Base-by-base conservation (phyloP, 2,113 vertebrate genomes). In the Lasiurus borealis region DNA sequence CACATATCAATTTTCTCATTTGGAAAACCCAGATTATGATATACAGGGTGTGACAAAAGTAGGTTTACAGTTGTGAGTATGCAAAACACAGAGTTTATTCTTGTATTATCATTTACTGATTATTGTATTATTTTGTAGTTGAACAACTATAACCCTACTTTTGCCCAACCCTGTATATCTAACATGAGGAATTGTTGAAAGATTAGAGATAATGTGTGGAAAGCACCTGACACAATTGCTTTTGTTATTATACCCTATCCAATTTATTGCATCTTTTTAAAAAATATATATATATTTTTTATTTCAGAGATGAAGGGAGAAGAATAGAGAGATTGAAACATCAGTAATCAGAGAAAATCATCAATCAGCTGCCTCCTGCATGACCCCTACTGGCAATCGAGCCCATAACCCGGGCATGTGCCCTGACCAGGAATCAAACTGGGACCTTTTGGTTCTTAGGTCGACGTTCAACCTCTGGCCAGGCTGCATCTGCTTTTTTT, bases 1-100 rank as follows among this genome's bases (percentile, higher is more conserved):
- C 52, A 54, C 84, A 77, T 66, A 69, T 90, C 14, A 85, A 71
- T 92, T 91, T 92, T 66, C 29, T 95, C n/a, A 84, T 77, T 83
- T 75, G 54, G 57, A 94, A 90, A 82, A 72, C 89, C 11, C 8
- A 31, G 46, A 92, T 44, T 78, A 57, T 50, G 44, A 66, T 48
- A 29, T 76, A 31, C 44, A 76, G 15, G 27, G 27, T 76, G 14
- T 6, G 73, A 44, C 25, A 31, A 76, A 48, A 50, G 46, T 76
- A 48, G 27, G 44, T 76, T 76, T 76, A 76, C 8, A 48, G 44
- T 48, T 76, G 44, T 76, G 72, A 75, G 44, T 46, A 75, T 9
- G 25, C 16, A 27, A 48, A 75, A 73, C 72, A 59, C 23, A 59
- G 21, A 75, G 44, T 75, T 75, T 75, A 75, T 75, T 75, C 44